Evolutionary conservation across 2,888 invertebrate species (phyloP), one percentile per base, ranked within the genome.

Genomic region (Tinea pellionella): DNA sequence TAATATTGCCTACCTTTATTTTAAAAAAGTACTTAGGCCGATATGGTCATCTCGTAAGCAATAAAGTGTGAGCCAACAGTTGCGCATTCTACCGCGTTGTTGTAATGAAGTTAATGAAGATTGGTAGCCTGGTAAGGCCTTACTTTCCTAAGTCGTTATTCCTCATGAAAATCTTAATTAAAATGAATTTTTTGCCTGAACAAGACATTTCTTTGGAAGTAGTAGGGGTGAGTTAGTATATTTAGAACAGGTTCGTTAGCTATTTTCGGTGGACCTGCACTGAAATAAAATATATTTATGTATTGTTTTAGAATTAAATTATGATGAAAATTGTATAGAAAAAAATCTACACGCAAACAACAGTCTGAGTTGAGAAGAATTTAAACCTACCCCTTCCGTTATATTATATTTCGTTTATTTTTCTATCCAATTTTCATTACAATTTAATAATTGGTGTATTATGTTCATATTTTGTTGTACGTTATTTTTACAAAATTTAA

Each of bases 81-180:
- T 37, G 37, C 37, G 37, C 37, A 37, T 37, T 37, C 37, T 37
- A n/a, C 37, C 37, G 37, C 37, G 37, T 37, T 37, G 37, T 32
- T 57, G 59, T 82, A 80, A 81, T 78, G 74, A 76, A 69, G 64
- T 67, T 80, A 83, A 84, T 82, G 77, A 83, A 82, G 83, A 84
- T 83, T 80, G 75, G 81, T 82, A 72, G 80, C 68, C 73, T 76
- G 72, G 74, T 72, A 71, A 76, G 74, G 74, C 71, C 75, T 72
- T 71, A 70, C 72, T 75, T 76, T 64, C 69, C 59, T 61, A 68
- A 72, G 73, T 73, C 77, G 74, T 74, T 74, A 75, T 73, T 78
- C 71, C 75, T 77, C 74, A 74, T 75, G 71, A 69, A 78, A 77
- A 78, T 75, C 79, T 80, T 84, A 84, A 84, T 84, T 84, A 81